These are phyloP conservation scores for Anthoscopus minutus DNA, from an alignment of 2,113 vertebrate genomes.

Conservation along the genomic window DNA sequence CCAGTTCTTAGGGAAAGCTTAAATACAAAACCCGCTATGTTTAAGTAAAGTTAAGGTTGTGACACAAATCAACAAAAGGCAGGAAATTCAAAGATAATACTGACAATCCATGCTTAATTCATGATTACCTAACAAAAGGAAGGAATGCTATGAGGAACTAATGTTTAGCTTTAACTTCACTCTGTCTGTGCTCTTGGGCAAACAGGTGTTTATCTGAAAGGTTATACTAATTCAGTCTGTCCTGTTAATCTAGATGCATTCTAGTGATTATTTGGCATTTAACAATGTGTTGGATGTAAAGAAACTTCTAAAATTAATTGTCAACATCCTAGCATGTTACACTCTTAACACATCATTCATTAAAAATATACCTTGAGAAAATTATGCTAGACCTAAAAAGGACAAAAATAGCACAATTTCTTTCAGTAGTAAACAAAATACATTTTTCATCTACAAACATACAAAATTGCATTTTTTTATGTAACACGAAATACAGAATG, in stretches of 20 bases:
- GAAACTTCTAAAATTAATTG: background rate
- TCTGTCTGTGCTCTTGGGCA: background rate
- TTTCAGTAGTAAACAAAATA: background rate
- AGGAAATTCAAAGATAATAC: conserved; percentile 6
- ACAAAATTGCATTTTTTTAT: background rate
- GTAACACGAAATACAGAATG: background rate
- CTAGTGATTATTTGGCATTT: background rate
- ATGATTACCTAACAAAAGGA: background rate
- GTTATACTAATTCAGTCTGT: background rate
- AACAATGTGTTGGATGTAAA: background rate
- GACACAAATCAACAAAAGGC: conserved; percentile 32
- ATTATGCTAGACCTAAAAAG: background rate
- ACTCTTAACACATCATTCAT: background rate
- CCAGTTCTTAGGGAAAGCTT: conserved; percentile 22
- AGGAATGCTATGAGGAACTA: background rate
- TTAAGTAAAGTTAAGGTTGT: conserved; percentile 14
- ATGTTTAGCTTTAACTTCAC: background rate
- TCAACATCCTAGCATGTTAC: background rate
- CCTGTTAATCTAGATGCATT: background rate
- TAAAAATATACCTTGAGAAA: background rate
- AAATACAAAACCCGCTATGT: background rate
- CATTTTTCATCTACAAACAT: background rate
- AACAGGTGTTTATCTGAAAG: background rate
- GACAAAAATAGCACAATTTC: background rate
- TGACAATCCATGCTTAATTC: conserved; percentile 18